Evolutionary conservation across 2,113 vertebrate genomes (phyloP).

Genomic region (Mirza zaza): DNA sequence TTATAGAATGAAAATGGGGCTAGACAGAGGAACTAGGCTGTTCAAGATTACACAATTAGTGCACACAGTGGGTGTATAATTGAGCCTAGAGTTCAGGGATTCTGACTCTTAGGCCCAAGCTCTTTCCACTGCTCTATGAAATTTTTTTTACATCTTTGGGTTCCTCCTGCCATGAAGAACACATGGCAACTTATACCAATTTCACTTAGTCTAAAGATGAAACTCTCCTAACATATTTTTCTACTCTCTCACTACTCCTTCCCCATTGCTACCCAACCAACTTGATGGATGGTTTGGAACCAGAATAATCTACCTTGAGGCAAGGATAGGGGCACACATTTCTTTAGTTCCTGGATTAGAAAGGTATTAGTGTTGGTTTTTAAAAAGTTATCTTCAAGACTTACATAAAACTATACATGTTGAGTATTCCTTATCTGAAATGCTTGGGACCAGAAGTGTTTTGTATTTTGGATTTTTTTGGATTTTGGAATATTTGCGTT

Average conservation of each 20-base stretch:
- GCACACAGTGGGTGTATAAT: rapidly evolving
- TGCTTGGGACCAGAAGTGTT: background rate
- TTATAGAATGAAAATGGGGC: background rate
- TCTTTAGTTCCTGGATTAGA: background rate
- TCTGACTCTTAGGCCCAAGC: background rate
- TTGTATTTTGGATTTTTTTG: background rate
- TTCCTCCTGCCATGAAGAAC: background rate
- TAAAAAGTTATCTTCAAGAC: background rate
- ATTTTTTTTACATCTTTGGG: background rate
- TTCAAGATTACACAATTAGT: background rate
- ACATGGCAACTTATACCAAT: background rate
- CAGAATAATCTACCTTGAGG: background rate
- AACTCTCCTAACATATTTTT: background rate
- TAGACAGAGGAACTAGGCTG: background rate
- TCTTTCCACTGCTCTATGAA: background rate
- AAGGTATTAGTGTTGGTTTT: background rate
- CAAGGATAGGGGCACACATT: background rate
- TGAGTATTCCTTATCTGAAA: background rate
- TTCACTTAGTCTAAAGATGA: background rate
- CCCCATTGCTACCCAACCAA: background rate
- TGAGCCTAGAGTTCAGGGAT: background rate
- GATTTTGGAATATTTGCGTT: background rate
- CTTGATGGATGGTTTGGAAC: background rate
- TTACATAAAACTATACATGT: background rate
- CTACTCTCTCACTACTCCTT: background rate